Percentiles rank a stretch among this genome's conserved stretches.
These are phyloP conservation scores for Serrognathus titanus DNA, from an alignment of 2,888 invertebrate species.

Conservation along the genomic window DNA sequence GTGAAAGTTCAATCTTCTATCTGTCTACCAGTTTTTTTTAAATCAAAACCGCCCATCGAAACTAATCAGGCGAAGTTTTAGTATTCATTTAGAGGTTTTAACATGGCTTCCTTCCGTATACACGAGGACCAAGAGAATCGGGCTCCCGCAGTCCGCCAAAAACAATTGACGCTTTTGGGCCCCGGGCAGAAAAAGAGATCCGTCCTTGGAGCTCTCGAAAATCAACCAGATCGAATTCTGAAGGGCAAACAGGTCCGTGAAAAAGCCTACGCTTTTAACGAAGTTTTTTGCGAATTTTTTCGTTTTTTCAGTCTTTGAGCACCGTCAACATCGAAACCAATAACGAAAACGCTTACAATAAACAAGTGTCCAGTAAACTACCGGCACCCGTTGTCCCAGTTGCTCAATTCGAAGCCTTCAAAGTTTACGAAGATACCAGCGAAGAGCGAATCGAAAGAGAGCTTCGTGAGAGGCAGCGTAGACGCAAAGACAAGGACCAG, in stretches of 20 bases:
- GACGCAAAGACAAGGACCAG: slow-evolving; percentile 33
- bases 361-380: slow-evolving; percentile 21
- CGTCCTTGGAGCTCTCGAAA: slow-evolving; percentile 62
- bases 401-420: slow-evolving; percentile 73
- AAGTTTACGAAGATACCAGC: slow-evolving; percentile 67
- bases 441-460: slow-evolving; percentile 47
- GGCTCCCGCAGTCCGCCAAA: slow-evolving; percentile 45
- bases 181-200: slow-evolving; percentile 58
- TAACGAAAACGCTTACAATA: slow-evolving; percentile 13
- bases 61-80: neutral
- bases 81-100: neutral
- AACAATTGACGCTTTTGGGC: slow-evolving; percentile 54
- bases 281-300: slow-evolving; percentile 1
- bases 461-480: slow-evolving; percentile 25
- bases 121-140: slow-evolving; percentile 76
- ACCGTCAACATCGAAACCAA: slow-evolving; percentile 13
- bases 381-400: slow-evolving; percentile 55
- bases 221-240: slow-evolving; percentile 48
- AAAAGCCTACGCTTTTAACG: neutral
- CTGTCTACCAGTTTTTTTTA: neutral
- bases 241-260: slow-evolving; percentile 36
- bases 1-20: slow-evolving; percentile 6
- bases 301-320: slow-evolving; percentile 27
- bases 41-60: neutral
- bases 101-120: slow-evolving; percentile 73